Evolutionary conservation across 1,140 invertebrate genomes (phyloP), one percentile per base, ranked within the genome.

Genomic region (Diachasmimorpha longicaudata): DNA sequence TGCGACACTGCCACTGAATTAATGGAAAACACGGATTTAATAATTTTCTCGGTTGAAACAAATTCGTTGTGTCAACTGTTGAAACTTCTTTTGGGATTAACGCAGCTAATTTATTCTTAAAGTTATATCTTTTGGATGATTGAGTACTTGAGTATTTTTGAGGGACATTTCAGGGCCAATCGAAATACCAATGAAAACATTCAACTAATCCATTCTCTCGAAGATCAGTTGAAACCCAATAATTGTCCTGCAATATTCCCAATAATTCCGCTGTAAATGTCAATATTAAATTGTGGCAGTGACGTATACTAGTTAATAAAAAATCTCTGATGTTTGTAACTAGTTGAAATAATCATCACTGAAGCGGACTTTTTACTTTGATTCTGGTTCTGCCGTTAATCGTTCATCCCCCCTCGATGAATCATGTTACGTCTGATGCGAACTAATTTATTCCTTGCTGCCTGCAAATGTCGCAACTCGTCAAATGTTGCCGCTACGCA

Each of bases 321-420:
- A 42, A 82, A 73, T 82, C 76, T 84, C 81, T 85, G 75, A 81
- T 87, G 81, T 87, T 71, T 85, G 84, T 74, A 69, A 81, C 79
- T 85, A 87, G 84, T 87, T 86, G 37, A 76, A 76, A 81, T 86
- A 84, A 87, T 79, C 86, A 83, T 76, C 81, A 85, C 81, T 88
- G 86, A 87, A 82, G 86, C 78, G 83, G 85, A 85, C 80, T 72
- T 87, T 87, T 86, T 79, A 85, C 82, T 87, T 86, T 88, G 76
- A 86, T 85, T 87, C 84, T 85, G 83, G 82, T 86, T 85, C 77
- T 69, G 75, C 79, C 81, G 71, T 75, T 79, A 80, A 73, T 77
- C 80, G 72, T 80, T 79, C 42, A 72, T 31, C 55, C 4, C 78
- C 58, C 31, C 63, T 46, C 66, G 21, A 37, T 77, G 67, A 44